Evolutionary conservation across 2,888 invertebrate species (phyloP).

Genomic region (Hyposoter dolosus): DNA sequence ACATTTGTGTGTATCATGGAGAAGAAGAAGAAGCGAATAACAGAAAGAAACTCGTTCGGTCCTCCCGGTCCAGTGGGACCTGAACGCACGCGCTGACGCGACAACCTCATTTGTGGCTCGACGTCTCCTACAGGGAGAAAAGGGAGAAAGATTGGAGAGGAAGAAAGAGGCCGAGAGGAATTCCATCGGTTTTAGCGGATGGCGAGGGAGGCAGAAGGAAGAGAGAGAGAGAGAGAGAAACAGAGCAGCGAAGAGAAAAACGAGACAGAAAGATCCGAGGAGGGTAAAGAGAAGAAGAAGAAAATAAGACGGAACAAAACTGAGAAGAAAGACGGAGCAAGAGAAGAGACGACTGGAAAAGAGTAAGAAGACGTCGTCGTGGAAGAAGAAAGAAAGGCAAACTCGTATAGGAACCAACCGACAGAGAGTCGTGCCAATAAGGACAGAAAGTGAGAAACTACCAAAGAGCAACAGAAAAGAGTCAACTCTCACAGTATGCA

Average conservation of each 20-base stretch:
- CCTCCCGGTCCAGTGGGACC: slow-evolving; percentile 63
- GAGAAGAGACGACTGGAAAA: slow-evolving; percentile 34
- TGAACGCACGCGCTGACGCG: slow-evolving; percentile 81
- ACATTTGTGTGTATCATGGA: slow-evolving; percentile 13
- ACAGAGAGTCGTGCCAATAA: slow-evolving; percentile 59
- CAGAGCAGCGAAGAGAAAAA: slow-evolving; percentile 24
- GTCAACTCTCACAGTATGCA: slow-evolving; percentile 51
- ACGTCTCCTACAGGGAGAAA: slow-evolving; percentile 76
- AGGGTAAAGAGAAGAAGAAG: slow-evolving; percentile 49
- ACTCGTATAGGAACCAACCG: slow-evolving; percentile 55
- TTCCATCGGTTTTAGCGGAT: slow-evolving; percentile 57
- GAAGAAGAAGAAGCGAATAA: slow-evolving; percentile 48
- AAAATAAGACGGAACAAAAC: slow-evolving; percentile 53
- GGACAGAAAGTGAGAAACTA: slow-evolving; percentile 46
- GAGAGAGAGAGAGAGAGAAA: slow-evolving; percentile 37
- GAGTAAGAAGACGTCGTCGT: slow-evolving; percentile 32
- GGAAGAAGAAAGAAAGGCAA: slow-evolving; percentile 46
- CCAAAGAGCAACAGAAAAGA: slow-evolving; percentile 51
- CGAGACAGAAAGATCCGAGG: slow-evolving; percentile 20
- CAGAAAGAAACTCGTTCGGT: slow-evolving; percentile 71
- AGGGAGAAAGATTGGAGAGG: slow-evolving; percentile 56
- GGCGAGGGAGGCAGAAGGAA: slow-evolving; percentile 52
- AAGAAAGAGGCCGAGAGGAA: slow-evolving; percentile 58
- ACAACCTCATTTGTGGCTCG: slow-evolving; percentile 84
- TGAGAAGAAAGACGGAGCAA: slow-evolving; percentile 31